Base-by-base conservation (phyloP, 2,797 vertebrate genomes). In the Sebastes wilsoni region DNA sequence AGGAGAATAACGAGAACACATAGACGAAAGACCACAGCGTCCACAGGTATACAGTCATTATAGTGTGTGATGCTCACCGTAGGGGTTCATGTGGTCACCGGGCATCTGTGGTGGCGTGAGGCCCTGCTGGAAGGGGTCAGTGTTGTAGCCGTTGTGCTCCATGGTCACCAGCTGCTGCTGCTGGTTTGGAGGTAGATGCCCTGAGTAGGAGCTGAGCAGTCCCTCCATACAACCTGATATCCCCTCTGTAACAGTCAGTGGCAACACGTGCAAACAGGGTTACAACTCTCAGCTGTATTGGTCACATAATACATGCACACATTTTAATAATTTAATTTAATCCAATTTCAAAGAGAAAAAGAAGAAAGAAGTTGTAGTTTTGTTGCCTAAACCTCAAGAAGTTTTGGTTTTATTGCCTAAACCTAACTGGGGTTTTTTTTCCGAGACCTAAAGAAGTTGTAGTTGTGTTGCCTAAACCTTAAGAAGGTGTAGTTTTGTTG, bases 31-130 rank as follows among this genome's bases (percentile, higher is more conserved):
- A n/a, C n/a, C n/a, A n/a, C n/a, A n/a, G n/a, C n/a, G n/a, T n/a
- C n/a, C n/a, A n/a, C n/a, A n/a, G n/a, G n/a, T n/a, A n/a, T n/a
- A n/a, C n/a, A n/a, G n/a, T n/a, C n/a, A n/a, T n/a, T n/a, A n/a
- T n/a, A n/a, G n/a, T n/a, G n/a, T 10, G 36, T 32, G 36, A 49
- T 61, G 90, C 97, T 97, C 95, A 98, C 97, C 97, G 89, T 97
- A 97, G 83, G 97, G 97, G 92, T 98, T 98, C 97, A 98, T 98
- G 96, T 98, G 97, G 95, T 99, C 98, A 88, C 97, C 97, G 81
- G 98, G 97, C 98, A 99, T 98, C 95, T 98, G 97, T 77, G 98
- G 97, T 1, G 97, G 97, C 61, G 97, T 98, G 72, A 98, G 97
- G 86, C 97, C 97, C 92, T 98, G 97, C 92, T 98, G 97, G 94